Evolutionary conservation across 2,113 vertebrate genomes (phyloP).

Genomic region (Chaetops frenatus): DNA sequence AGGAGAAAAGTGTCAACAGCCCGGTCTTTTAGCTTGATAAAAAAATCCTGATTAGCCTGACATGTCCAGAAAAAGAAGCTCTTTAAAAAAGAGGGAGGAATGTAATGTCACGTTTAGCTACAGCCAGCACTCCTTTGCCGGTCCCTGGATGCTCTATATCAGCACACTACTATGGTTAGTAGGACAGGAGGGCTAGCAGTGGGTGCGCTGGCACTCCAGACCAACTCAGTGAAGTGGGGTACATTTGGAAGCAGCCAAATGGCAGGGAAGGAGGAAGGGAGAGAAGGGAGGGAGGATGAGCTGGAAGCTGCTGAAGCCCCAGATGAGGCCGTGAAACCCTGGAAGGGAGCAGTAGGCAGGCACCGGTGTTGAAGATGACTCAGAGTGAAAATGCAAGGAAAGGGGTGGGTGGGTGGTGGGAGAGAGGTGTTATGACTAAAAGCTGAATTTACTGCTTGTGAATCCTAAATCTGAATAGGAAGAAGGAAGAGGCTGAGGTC

Average conservation of each 20-base stretch:
- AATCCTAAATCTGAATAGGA: slow-evolving; percentile 50
- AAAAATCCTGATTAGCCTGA: neutral
- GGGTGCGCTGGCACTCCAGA: neutral
- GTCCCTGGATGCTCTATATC: neutral
- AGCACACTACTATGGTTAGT: neutral
- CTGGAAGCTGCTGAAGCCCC: slow-evolving; percentile 18
- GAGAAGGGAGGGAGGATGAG: neutral
- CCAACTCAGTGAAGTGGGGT: neutral
- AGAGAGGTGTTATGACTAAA: slow-evolving; percentile 62
- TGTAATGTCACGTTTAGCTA: neutral
- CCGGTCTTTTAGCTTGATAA: neutral
- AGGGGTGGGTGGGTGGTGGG: slow-evolving; percentile 42
- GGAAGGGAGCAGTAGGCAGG: slow-evolving; percentile 54
- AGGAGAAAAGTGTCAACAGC: neutral
- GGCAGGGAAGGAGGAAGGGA: neutral
- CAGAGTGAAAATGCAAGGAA: slow-evolving; percentile 52
- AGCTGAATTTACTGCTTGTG: slow-evolving; percentile 35
- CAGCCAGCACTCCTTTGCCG: neutral
- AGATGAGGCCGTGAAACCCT: slow-evolving; percentile 38
- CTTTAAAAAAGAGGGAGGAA: neutral
- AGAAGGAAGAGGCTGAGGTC: slow-evolving; percentile 23
- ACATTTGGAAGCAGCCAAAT: neutral
- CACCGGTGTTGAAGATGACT: slow-evolving; percentile 45
- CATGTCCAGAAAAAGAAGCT: neutral
- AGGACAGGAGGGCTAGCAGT: neutral